A percentile compares a stretch with the other conserved stretches of the same genome.
Evolutionary conservation across 1,140 invertebrate species (phyloP).

Genomic region (Magallana angulata): DNA sequence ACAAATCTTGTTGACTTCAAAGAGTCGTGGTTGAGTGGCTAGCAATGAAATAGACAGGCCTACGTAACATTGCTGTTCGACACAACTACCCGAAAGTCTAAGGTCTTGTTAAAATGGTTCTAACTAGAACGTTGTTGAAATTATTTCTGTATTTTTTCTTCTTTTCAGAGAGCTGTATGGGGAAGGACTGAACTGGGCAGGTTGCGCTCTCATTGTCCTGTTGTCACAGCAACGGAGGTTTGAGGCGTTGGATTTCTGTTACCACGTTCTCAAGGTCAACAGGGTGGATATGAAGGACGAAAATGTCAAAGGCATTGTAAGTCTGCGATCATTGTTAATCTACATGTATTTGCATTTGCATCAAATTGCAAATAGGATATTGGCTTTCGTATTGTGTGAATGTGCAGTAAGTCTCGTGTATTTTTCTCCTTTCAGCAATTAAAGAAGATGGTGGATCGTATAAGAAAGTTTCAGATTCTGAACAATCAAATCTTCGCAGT

Average conservation of each 20-base stretch:
- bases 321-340: constrained; percentile 77
- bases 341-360: no score
- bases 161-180: constrained; percentile 94
- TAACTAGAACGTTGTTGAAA: not conserved
- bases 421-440: constrained; percentile 86
- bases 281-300: constrained; percentile 98
- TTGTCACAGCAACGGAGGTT: constrained; percentile 97
- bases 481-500: constrained; percentile 99
- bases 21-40: no score
- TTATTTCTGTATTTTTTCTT: constrained; percentile 39
- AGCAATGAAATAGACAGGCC: no score
- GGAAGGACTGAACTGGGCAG: constrained; percentile 99
- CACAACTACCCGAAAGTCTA: no score
- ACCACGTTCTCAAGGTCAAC: constrained; percentile 98
- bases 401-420: no score
- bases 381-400: not conserved
- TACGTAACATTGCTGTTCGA: no score
- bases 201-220: constrained; percentile 98
- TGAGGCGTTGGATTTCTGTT: constrained; percentile 99
- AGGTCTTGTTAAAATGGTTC: no score
- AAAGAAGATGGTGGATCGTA: constrained; percentile 98
- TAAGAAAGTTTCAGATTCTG: constrained; percentile 97
- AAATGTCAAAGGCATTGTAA: constrained; percentile 96
- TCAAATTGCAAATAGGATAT: not conserved
- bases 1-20: no score